Conservation (phyloP, 1,140 invertebrate species). For the Oncopodura yosiiana region DNA sequence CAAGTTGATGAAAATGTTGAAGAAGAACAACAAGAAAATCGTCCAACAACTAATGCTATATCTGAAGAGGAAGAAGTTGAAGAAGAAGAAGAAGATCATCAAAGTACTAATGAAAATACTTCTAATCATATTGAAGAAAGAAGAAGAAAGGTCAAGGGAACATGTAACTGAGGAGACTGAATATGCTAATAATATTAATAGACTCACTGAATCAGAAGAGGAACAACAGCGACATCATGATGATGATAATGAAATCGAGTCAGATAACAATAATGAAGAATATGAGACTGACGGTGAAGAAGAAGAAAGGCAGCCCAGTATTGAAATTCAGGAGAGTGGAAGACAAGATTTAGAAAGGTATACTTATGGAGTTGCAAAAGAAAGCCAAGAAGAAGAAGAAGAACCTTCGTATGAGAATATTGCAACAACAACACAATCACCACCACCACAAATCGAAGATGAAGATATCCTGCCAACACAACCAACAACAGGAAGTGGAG, state of each 20-base stretch:
- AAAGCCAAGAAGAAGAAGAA: not conserved
- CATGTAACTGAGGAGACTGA: not conserved
- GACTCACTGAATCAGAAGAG: conserved; percentile 17
- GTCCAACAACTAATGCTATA: not conserved
- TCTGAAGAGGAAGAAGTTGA: not conserved
- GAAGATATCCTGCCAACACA: not conserved
- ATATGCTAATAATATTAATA: not conserved
- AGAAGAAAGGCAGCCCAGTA: not conserved
- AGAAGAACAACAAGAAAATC: not conserved
- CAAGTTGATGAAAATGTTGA: conserved; percentile 7
- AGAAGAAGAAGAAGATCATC: not conserved
- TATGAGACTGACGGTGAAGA: not conserved
- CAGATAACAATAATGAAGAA: conserved; percentile 5
- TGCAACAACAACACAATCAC: not conserved
- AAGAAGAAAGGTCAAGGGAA: not conserved
- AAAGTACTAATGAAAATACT: not conserved
- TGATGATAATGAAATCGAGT: conserved; percentile 10
- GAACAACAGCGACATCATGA: conserved; percentile 11
- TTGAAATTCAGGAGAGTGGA: conserved; percentile 28
- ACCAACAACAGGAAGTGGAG: no score
- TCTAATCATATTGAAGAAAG: not conserved
- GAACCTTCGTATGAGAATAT: not conserved
- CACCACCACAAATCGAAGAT: not conserved
- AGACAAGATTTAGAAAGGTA: conserved; percentile 27
- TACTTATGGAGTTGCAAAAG: not conserved